phyloP scores from a whole-genome alignment of 2,797 vertebrate species.

The Nothura maculosa region DNA sequence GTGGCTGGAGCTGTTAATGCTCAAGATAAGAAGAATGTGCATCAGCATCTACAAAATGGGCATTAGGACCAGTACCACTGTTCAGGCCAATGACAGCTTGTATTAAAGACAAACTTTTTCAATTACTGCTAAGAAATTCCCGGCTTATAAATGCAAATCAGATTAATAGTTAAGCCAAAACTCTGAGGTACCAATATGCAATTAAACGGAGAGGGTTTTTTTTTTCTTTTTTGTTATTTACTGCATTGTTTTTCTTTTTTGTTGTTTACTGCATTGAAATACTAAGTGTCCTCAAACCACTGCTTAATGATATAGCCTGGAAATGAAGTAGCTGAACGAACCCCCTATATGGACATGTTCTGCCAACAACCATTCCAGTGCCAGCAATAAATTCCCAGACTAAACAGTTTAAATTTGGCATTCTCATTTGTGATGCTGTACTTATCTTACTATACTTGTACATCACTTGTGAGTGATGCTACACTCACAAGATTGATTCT shows the following conservation, averaged over 20 bases:
- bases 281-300: conserved; percentile 65
- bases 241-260: conserved; percentile 38
- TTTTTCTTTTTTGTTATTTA: conserved; percentile 43
- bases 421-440: conserved; percentile 70
- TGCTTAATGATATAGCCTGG: conserved; percentile 67
- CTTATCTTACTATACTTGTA: background rate
- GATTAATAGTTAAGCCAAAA: conserved; percentile 51
- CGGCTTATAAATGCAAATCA: conserved; percentile 31
- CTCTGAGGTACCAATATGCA: background rate
- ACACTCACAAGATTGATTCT: conserved; percentile 60
- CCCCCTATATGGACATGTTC: conserved; percentile 49
- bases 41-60: conserved; percentile 39
- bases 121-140: conserved; percentile 27
- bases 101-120: conserved; percentile 18
- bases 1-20: background rate
- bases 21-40: background rate
- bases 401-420: conserved; percentile 79
- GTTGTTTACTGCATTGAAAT: conserved; percentile 41
- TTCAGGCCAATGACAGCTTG: background rate
- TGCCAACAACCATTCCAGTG: conserved; percentile 67
- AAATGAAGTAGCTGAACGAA: conserved; percentile 68
- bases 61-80: conserved; percentile 17
- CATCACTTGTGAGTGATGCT: background rate
- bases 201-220: background rate
- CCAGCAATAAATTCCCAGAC: conserved; percentile 77